Base-by-base conservation (phyloP, 1,140 invertebrate genomes). In the Tetragnatha versicolor region DNA sequence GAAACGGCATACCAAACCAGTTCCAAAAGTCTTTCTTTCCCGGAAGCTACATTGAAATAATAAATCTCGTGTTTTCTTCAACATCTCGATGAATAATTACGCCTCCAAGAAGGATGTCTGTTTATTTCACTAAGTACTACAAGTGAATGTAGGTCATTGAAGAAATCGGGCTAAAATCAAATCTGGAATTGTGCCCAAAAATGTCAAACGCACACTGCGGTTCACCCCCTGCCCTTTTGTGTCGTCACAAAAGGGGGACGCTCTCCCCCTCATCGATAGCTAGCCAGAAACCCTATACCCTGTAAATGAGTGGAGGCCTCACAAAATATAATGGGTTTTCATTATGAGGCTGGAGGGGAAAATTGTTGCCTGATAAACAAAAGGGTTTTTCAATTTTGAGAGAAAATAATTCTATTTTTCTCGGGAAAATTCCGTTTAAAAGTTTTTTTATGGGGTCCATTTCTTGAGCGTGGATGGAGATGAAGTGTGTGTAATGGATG, bases 171-270 rank as follows among this genome's bases (percentile, higher is more conserved):
- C 20, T 27, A 29, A 45, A 60, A 60, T 60, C 51, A 42, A 60
- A 47, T 29, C 69, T 73, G 69, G 69, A 73, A 73, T 17, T 12
- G 7, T 73, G 69, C 69, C 69, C 69, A 73, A 73, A 73, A 73
- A 73, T 73, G 69, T 73, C 69, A 73, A 73, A 73, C 39, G 25
- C 69, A 73, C 49, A 42, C 53, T 60, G 37, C 6, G 39, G 22
- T 37, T 29, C 35, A 73, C 22, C 69, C 69, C 69, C 27, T 60
- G 53, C 35, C 69, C 53, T 73, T 73, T 60, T 73, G 69, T 47
- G 55, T 27, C 39, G 10, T 33, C 53, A 42, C 14, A 58, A 60
- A 60, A 45, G 51, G 69, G 37, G 69, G 69, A 27, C 53, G n/a
- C n/a, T n/a, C n/a, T n/a, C n/a, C n/a, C n/a, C n/a, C 35, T 65